phyloP scores from a whole-genome alignment of 2,797 vertebrate species.

The Ambastaia sidthimunki region DNA sequence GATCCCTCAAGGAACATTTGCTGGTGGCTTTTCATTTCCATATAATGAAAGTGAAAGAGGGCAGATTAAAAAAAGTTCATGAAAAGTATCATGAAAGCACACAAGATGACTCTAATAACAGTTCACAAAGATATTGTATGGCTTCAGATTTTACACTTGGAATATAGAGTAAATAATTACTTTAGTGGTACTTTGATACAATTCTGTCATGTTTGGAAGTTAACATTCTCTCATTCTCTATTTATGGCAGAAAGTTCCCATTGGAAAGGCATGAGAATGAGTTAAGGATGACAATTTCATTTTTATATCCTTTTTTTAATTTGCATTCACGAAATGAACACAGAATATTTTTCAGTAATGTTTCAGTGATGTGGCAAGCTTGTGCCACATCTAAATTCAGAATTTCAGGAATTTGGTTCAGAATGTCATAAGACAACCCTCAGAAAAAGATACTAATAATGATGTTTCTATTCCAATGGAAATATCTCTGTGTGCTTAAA shows the following conservation, averaged over 20 bases:
- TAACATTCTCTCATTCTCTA: too few relatives aligned
- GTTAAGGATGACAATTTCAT: neutral
- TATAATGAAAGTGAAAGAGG: too few relatives aligned
- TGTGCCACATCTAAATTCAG: neutral
- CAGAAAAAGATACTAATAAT: constrained; percentile 3
- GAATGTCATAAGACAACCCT: constrained; percentile 19
- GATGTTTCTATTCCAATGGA: constrained; percentile 3
- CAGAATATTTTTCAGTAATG: neutral
- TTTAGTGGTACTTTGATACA: too few relatives aligned
- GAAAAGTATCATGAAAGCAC: too few relatives aligned
- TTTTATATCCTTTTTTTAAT: neutral
- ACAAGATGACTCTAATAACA: too few relatives aligned
- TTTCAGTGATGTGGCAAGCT: neutral
- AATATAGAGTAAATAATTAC: too few relatives aligned
- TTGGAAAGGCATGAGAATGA: too few relatives aligned
- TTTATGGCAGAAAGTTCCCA: too few relatives aligned
- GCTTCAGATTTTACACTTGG: too few relatives aligned
- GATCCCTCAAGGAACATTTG: neutral
- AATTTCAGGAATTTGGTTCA: neutral
- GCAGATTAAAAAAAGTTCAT: neutral
- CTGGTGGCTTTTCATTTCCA: neutral
- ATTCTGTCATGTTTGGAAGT: too few relatives aligned
- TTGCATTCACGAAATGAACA: neutral
- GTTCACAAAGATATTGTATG: too few relatives aligned
- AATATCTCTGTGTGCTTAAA: constrained; percentile 29